A percentile compares a stretch with the other conserved stretches of the same genome.
These are phyloP conservation scores for Tiphia femorata DNA, from an alignment of 2,888 invertebrate genomes.

Conservation along the genomic window DNA sequence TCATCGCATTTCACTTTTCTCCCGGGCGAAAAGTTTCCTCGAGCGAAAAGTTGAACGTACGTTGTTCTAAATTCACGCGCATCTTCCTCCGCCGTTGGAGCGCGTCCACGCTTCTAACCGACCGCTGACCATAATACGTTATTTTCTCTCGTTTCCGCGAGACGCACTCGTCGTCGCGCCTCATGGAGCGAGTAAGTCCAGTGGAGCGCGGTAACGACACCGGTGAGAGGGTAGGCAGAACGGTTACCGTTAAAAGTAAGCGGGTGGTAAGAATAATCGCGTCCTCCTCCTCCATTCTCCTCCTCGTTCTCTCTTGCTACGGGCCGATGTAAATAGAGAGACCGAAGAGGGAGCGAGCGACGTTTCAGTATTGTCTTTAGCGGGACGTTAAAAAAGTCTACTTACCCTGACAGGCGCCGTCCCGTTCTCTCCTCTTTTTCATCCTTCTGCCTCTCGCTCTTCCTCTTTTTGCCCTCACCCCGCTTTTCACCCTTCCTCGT, in stretches of 20 bases:
- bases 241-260: conserved; percentile 33
- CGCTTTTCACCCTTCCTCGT: conserved; percentile 5
- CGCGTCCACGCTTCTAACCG: no score
- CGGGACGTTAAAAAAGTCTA: conserved; percentile 42
- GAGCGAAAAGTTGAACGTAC: background rate
- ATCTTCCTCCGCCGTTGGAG: no score
- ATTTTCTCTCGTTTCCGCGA: no score
- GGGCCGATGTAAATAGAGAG: conserved; percentile 22
- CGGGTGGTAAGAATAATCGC: conserved; percentile 34
- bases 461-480: conserved; percentile 19
- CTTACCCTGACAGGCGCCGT: conserved; percentile 52
- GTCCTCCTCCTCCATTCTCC: background rate
- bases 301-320: background rate
- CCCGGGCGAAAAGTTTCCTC: background rate
- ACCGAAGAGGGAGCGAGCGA: conserved; percentile 3
- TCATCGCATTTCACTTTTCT: background rate
- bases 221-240: background rate
- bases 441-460: conserved; percentile 33
- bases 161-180: no score
- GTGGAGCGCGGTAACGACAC: no score
- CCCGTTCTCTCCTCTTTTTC: conserved; percentile 29
- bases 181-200: background rate
- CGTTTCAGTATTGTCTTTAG: conserved; percentile 52
- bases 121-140: no score
- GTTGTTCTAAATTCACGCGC: no score